Evolutionary conservation across 2,113 vertebrate genomes (phyloP), one percentile per base, ranked within the genome.

Genomic region (Echinops telfairi): DNA sequence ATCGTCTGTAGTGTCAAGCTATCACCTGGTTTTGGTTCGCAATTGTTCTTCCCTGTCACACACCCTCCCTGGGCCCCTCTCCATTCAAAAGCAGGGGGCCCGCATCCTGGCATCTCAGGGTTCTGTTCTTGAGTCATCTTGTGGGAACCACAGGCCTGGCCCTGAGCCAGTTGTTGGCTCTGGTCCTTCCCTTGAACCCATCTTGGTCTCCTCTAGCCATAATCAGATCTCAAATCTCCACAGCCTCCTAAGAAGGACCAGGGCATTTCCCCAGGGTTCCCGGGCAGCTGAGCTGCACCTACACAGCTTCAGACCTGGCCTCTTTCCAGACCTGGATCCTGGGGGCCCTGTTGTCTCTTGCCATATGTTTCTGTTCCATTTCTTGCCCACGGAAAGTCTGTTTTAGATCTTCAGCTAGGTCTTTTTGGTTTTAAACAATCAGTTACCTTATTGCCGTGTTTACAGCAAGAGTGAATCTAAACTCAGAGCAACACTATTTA

Each of bases 291-390:
- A 76, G 40, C 33, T 36, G 1, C 2, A 7, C 0, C 2, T 8
- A 10, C 15, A 31, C 9, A n/a, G 3, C 17, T 70, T 6, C 68
- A 70, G 11, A 31, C 68, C 31, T 22, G 17, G 14, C 71, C 66
- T 53, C 29, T 66, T 0, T 14, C 29, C 62, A 60, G 31, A 47
- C n/a, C 0, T n/a, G 0, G 0, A 2, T 36, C 33, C 43, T 0
- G 5, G 20, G 22, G 57, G 19, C 75, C 33, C 47, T 53, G 47
- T 11, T 53, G 6, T 53, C 83, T 73, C 40, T 70, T 12, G 4
- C 27, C 23, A 29, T 22, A 20, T n/a, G 33, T 58, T 25, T 68
- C 29, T 73, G 29, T 9, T n/a, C 57, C 31, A 3, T 75, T 43
- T 84, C 81, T 14, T 31, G 58, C 62, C 77, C 38, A 4, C 6